Evolutionary conservation across 2,797 vertebrate genomes (phyloP).

Genomic region (Sebastes diploproa): DNA sequence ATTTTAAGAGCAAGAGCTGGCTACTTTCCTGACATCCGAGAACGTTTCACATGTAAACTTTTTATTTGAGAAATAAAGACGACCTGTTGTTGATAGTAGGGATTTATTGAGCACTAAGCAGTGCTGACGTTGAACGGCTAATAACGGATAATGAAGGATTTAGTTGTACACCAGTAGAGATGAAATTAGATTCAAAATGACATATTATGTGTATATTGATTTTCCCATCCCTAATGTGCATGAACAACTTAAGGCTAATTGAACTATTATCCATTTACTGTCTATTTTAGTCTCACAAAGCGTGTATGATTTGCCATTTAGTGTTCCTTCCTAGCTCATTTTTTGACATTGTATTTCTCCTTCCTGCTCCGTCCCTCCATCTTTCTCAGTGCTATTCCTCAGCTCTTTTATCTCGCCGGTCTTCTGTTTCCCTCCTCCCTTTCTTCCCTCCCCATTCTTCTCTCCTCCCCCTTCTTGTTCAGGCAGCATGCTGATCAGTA

Average conservation of each 20-base stretch:
- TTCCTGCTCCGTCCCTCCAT: background rate
- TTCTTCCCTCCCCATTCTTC: background rate
- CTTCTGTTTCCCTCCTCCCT: background rate
- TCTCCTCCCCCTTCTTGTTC: constrained; percentile 15
- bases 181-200: background rate
- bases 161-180: background rate
- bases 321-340: background rate
- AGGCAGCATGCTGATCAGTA: constrained; percentile 83
- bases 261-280: background rate
- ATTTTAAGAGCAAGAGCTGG: background rate
- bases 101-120: background rate
- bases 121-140: background rate
- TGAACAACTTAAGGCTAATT: background rate
- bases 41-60: background rate
- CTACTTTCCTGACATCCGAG: background rate
- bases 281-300: background rate
- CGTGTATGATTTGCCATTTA: background rate
- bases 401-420: background rate
- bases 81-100: background rate
- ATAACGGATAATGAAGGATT: background rate
- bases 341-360: background rate
- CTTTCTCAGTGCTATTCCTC: constrained; percentile 1
- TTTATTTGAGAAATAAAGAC: constrained; percentile 5
- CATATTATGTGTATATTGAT: background rate
- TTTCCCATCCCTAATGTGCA: background rate